Conservation (phyloP, 2,888 invertebrate species). For the Agrenia bidenticulata region DNA sequence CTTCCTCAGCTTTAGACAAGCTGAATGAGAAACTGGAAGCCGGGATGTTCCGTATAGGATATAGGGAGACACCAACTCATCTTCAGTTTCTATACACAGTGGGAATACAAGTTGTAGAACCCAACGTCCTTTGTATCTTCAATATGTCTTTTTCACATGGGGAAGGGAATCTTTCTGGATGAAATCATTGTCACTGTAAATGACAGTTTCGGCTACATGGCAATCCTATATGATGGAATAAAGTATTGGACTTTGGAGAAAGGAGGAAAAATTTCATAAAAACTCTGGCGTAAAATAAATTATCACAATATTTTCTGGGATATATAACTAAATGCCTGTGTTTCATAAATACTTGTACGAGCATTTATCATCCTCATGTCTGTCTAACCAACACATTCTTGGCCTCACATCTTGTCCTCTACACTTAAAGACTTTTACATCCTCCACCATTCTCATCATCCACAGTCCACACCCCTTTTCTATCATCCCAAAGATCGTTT, state of each 20-base stretch:
- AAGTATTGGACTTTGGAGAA: slow-evolving; percentile 21
- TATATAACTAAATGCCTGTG: slow-evolving; percentile 29
- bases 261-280: slow-evolving; percentile 45
- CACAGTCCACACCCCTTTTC: too few species aligned
- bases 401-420: too few species aligned
- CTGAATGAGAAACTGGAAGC: too few species aligned
- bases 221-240: slow-evolving; percentile 20
- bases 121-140: background rate
- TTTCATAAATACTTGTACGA: slow-evolving; percentile 34
- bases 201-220: slow-evolving; percentile 35
- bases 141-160: too few species aligned
- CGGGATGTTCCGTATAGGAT: too few species aligned
- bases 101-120: too few species aligned
- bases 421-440: too few species aligned
- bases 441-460: too few species aligned
- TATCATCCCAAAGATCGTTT: too few species aligned
- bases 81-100: too few species aligned
- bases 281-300: slow-evolving; percentile 41
- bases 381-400: background rate
- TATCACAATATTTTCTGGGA: slow-evolving; percentile 28
- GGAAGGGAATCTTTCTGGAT: slow-evolving; percentile 16
- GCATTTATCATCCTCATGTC: slow-evolving; percentile 44
- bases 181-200: slow-evolving; percentile 46
- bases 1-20: too few species aligned
- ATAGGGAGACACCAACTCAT: too few species aligned